A percentile compares a stretch with the other conserved stretches of the same genome.
Evolutionary conservation across 2,113 vertebrate genomes (phyloP).

Genomic region (Motacilla alba): DNA sequence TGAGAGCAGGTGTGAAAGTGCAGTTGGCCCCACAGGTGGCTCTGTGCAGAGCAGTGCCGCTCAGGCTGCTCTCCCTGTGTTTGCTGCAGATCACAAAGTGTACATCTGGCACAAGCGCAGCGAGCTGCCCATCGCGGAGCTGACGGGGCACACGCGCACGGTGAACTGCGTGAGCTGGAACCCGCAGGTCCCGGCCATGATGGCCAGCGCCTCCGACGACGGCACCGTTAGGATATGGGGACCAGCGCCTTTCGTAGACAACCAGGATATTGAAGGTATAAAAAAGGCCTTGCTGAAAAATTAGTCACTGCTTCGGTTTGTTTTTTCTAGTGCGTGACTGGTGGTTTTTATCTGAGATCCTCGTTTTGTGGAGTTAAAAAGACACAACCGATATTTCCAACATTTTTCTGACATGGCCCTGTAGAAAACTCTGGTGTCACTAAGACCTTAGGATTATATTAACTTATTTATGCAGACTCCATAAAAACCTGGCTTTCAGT

Average conservation of each 20-base stretch:
- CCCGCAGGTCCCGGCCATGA: slow-evolving; percentile 88
- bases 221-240: slow-evolving; percentile 97
- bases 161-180: slow-evolving; percentile 99
- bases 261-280: slow-evolving; percentile 87
- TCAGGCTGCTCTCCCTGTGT: not conserved
- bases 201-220: slow-evolving; percentile 97
- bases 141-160: slow-evolving; percentile 94
- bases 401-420: not conserved
- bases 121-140: slow-evolving; percentile 93
- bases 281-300: fast-evolving
- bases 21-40: fast-evolving
- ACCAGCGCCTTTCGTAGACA: slow-evolving; percentile 90
- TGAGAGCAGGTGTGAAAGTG: not conserved
- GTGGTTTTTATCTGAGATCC: not conserved
- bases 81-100: slow-evolving; percentile 89
- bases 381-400: not conserved
- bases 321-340: not conserved
- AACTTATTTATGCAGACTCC: not conserved
- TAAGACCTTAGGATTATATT: not conserved
- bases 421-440: not conserved
- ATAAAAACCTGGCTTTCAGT: not conserved
- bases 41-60: not conserved
- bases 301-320: not conserved
- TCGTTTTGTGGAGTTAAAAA: not conserved
- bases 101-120: slow-evolving; percentile 98